Base-by-base conservation (phyloP, 2,113 vertebrate genomes). In the Lichenostomus cassidix region DNA sequence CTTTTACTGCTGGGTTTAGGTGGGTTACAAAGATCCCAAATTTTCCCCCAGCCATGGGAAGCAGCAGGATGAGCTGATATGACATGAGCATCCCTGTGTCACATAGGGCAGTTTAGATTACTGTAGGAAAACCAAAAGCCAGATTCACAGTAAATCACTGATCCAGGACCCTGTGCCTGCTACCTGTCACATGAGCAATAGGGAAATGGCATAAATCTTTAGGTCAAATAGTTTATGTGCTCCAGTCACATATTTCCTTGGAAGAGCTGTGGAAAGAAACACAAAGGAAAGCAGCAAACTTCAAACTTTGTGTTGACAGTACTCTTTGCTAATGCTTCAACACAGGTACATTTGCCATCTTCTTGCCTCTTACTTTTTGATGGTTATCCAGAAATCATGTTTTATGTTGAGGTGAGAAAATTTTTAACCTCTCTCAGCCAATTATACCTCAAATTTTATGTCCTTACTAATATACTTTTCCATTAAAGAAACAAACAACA, bases 91-190 rank as follows among this genome's bases (percentile, higher is more conserved):
- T 24, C 0, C 0, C 44, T 33, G n/a, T 49, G 39, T 55, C 53
- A 37, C 1, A 1, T 41, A 76, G 39, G 53, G 33, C 28, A 50
- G 74, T 56, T 59, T 31, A 63, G 74, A 16, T 77, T 35, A 14
- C 55, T 23, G 14, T 19, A n/a, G 55, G 56, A 74, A 75, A 24
- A 78, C 46, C 35, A 68, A 69, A 87, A 81, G 59, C 16, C 47
- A 29, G 28, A 81, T 29, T 81, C 55, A 41, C 17, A n/a, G 29
- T 41, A 59, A 63, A 37, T 74, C 68, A 47, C 20, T 69, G 69
- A 78, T 44, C 14, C 0, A 1, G 31, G 42, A 47, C 11, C 18
- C 63, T 58, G 87, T 0, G 0, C 52, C 47, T 9, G 3, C 47
- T 59, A 70, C 49, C 68, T 46, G 63, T 71, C 47, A 62, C 3